Base-by-base conservation (phyloP, 2,797 vertebrate species). In the Triplophysa yarkandensis region DNA sequence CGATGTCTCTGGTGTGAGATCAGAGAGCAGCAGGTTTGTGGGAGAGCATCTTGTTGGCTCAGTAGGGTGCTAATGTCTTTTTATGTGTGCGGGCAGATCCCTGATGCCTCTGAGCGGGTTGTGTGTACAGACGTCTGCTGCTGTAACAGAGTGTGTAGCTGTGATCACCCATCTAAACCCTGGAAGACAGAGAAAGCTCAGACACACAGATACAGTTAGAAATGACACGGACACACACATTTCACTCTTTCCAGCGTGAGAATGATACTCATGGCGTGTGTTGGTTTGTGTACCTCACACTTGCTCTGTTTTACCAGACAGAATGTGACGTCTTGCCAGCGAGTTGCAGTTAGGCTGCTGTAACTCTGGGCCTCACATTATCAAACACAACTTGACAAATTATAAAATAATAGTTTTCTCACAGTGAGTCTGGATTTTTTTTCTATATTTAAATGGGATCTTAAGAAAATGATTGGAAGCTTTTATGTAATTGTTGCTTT, bases 1-100 rank as follows among this genome's bases (percentile, higher is more conserved):
- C 16, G 60, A 23, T 50, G 10, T 52, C 21, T 72, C 55, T 23
- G 1, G 1, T 25, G 44, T 41, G 17, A 63, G 25, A 57, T 55
- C n/a, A 2, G 8, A 3, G 36, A 57, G 28, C 61, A 27, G 39
- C 19, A 72, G 62, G 19, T 66, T 21, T 58, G 39, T 74, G 28
- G 32, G 3, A 27, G 60, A 63, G 25, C 3, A 10, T 57, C n/a
- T 44, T 74, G 50, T 34, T 46, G 50, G 6, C 52, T 66, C 62
- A 74, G 32, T 6, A 16, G 71, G 39, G 48, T 46, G 71, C n/a
- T 25, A 36, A 16, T 57, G 27, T 66, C n/a, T 46, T 55, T 65
- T 74, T 66, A 73, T 73, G 25, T 23, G 19, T 64, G 10, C 71
- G 14, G 61, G 46, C 32, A 54, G 46, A 64, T 72, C 46, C 46